These are phyloP conservation scores for Apotomis capreana DNA, from an alignment of 2,888 invertebrate species.

Conservation along the genomic window DNA sequence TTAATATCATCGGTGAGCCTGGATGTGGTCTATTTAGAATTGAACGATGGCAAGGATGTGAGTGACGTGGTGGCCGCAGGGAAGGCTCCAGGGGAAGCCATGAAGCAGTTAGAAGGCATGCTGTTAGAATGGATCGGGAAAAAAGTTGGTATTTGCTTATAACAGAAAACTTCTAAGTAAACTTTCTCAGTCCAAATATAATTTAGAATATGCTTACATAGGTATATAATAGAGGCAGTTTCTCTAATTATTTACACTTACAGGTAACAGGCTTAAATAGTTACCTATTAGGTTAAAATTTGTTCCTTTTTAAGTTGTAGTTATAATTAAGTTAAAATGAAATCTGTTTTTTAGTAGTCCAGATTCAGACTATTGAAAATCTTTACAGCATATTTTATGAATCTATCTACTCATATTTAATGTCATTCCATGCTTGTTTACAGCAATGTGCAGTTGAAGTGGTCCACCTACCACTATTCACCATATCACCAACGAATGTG, in stretches of 20 bases:
- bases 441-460: constrained; percentile 85
- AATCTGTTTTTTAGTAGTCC: too few relatives aligned
- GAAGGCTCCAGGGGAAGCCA: constrained; percentile 63
- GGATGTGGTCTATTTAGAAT: constrained; percentile 78
- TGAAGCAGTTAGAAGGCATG: constrained; percentile 65
- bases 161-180: too few relatives aligned
- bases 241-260: too few relatives aligned
- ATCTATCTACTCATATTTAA: background rate
- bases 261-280: too few relatives aligned
- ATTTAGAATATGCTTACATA: too few relatives aligned
- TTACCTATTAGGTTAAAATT: too few relatives aligned
- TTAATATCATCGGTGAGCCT: constrained; percentile 84
- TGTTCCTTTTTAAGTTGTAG: too few relatives aligned
- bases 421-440: constrained; percentile 50
- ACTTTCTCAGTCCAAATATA: too few relatives aligned
- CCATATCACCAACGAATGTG: constrained; percentile 81
- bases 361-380: too few relatives aligned
- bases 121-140: constrained; percentile 83
- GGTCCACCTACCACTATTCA: constrained; percentile 84
- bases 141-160: constrained; percentile 63
- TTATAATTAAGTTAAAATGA: too few relatives aligned
- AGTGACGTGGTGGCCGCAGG: constrained; percentile 67
- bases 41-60: constrained; percentile 69
- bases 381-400: too few relatives aligned
- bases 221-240: too few relatives aligned